These are phyloP conservation scores for Ariolimax columbianus DNA, from an alignment of 2,888 invertebrate species.

Conservation along the genomic window DNA sequence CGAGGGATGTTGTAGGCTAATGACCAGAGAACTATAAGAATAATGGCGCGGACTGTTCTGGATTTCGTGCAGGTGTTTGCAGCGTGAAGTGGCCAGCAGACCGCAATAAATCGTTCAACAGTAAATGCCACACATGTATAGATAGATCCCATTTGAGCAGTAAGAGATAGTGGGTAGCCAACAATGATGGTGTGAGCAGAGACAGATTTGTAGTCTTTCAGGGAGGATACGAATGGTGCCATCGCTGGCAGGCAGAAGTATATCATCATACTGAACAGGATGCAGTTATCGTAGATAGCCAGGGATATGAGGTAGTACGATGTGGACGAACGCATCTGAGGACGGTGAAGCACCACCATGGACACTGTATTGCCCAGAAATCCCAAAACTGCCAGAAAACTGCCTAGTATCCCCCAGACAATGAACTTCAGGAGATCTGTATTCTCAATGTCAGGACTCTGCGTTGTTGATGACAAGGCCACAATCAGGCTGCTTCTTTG, in stretches of 20 bases:
- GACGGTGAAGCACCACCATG: slow-evolving; percentile 78
- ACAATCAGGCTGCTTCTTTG: neutral
- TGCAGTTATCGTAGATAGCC: slow-evolving; percentile 93
- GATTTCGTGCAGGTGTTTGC: slow-evolving; percentile 94
- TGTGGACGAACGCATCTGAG: slow-evolving; percentile 97
- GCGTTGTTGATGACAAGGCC: neutral
- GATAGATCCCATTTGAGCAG: slow-evolving; percentile 94
- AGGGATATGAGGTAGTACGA: slow-evolving; percentile 95
- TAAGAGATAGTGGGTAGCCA: slow-evolving; percentile 88
- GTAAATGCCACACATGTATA: slow-evolving; percentile 86
- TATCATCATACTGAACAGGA: slow-evolving; percentile 83
- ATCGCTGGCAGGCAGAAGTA: slow-evolving; percentile 73
- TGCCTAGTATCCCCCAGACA: slow-evolving; percentile 91
- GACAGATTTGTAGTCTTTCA: slow-evolving; percentile 86
- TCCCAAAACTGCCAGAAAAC: slow-evolving; percentile 90
- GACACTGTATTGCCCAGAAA: slow-evolving; percentile 75
- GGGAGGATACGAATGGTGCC: slow-evolving; percentile 84
- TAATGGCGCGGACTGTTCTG: slow-evolving; percentile 89
- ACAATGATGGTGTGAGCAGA: slow-evolving; percentile 89
- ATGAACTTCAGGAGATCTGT: slow-evolving; percentile 81
- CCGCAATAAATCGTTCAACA: slow-evolving; percentile 93
- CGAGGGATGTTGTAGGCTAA: slow-evolving; percentile 90
- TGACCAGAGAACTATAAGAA: slow-evolving; percentile 89
- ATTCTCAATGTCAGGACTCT: neutral
- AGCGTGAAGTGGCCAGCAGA: slow-evolving; percentile 87